Evolutionary conservation across 2,113 vertebrate genomes (phyloP).

Genomic region (Camelus bactrianus): DNA sequence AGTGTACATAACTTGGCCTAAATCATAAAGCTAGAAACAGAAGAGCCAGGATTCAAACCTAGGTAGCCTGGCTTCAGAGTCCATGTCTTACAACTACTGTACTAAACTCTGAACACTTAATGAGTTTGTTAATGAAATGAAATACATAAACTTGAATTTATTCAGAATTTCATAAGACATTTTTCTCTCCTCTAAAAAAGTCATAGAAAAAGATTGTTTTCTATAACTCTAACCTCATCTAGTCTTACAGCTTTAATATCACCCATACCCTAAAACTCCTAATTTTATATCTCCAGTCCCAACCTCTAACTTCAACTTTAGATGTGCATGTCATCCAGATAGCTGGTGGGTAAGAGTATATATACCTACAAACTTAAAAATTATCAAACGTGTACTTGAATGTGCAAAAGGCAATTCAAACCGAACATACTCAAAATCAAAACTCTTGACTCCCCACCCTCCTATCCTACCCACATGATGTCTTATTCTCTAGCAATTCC

Average conservation of each 20-base stretch:
- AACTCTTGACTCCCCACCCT: background rate
- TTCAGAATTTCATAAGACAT: slow-evolving; percentile 30
- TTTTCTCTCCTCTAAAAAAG: slow-evolving; percentile 47
- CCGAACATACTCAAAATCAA: slow-evolving; percentile 9
- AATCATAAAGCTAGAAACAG: background rate
- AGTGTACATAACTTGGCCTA: background rate
- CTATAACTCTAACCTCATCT: background rate
- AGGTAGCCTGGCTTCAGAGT: slow-evolving; percentile 14
- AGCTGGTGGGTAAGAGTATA: background rate
- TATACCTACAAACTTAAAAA: slow-evolving; percentile 9
- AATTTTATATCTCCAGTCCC: slow-evolving; percentile 45
- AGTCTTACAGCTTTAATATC: background rate
- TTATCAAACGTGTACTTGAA: background rate
- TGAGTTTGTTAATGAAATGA: slow-evolving; percentile 23
- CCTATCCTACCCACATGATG: background rate
- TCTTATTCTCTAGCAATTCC: slow-evolving; percentile 2
- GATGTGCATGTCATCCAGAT: background rate
- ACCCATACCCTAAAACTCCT: background rate
- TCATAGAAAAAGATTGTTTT: background rate
- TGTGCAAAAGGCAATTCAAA: slow-evolving; percentile 18
- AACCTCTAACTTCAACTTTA: background rate
- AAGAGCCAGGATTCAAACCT: background rate
- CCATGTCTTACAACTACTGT: background rate
- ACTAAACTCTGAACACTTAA: background rate
- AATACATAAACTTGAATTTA: slow-evolving; percentile 17